Base-by-base conservation (phyloP, 2,113 vertebrate species). In the Grammomys surdaster region DNA sequence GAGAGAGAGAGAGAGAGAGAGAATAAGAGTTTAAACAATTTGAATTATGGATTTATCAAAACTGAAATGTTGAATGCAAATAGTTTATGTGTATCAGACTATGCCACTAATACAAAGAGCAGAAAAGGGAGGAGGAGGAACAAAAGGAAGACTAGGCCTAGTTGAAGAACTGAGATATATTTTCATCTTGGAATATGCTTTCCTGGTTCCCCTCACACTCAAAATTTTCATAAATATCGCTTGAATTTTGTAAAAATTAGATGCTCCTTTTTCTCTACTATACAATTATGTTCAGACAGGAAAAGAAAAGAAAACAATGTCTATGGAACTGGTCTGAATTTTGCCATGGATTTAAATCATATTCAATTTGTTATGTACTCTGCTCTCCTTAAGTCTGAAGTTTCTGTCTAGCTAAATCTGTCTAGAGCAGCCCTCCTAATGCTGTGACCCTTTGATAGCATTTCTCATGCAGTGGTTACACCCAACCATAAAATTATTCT, bases 31-130 rank as follows among this genome's bases (percentile, higher is more conserved):
- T 88, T 48, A 60, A 76, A 67, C 80, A 63, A 89, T 73, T 88
- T 81, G 20, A 89, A 88, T 87, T 91, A 17, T 33, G 46, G 67
- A 63, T 89, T 94, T 93, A 78, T 87, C 31, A 89, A 94, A 87
- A 86, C 2, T 48, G 85, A 84, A 43, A 85, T 56, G 5, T 72
- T 89, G 72, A 90, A 73, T 86, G 22, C 0, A 81, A 85, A 90
- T 13, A 73, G 7, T 80, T 46, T 0, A 17, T 5, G 4, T 33
- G 5, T 31, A 76, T 48, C 8, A 51, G n/a, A 63, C 33, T 17
- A 77, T 60, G 14, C 0, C 5, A 56, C 46, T 88, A 78, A 24
- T 76, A n/a, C 3, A 67, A 24, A n/a, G 20, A 54, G 5, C 11
- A 8, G 60, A 40, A 5, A 28, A 7, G 8, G 8, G 0, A 31